phyloP scores from a whole-genome alignment of 2,797 vertebrate genomes.

The Epinephelus coioides region DNA sequence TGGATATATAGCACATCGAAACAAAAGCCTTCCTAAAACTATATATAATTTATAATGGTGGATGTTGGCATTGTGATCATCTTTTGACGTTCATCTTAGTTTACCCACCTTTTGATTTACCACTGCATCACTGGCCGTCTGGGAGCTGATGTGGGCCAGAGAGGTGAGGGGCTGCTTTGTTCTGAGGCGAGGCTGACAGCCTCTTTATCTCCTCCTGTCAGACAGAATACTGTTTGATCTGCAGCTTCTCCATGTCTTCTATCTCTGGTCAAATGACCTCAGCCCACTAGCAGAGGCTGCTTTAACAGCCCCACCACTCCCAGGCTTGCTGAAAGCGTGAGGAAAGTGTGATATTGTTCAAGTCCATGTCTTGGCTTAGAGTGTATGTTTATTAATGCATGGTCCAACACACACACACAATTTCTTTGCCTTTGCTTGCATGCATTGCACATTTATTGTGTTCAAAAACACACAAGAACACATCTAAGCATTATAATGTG shows the following conservation, averaged over 20 bases:
- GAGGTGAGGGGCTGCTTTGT: conserved; percentile 83
- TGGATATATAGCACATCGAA: conserved; percentile 9
- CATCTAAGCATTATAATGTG: background rate
- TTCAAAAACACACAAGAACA: conserved; percentile 12
- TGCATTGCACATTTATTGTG: conserved; percentile 11
- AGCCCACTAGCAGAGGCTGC: conserved; percentile 50
- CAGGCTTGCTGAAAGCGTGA: conserved; percentile 41
- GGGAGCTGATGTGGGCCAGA: conserved; percentile 74
- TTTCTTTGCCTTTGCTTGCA: conserved; percentile 30
- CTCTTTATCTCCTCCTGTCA: conserved; percentile 86
- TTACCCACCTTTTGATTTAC: conserved; percentile 75
- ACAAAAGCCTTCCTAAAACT: conserved; percentile 28
- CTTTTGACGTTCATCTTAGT: conserved; percentile 73
- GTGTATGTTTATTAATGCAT: conserved; percentile 41
- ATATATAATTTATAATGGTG: conserved; percentile 57
- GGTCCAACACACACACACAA: conserved; percentile 13
- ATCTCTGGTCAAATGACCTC: conserved; percentile 80
- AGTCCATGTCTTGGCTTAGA: conserved; percentile 29
- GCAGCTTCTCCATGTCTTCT: conserved; percentile 71
- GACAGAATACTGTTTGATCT: conserved; percentile 84
- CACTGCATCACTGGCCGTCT: conserved; percentile 67
- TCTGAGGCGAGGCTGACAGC: conserved; percentile 78
- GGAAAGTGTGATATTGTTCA: conserved; percentile 34
- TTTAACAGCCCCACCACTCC: conserved; percentile 44
- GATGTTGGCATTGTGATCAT: conserved; percentile 62